phyloP scores from a whole-genome alignment of 2,797 vertebrate species.

The Rhinophrynus dorsalis region DNA sequence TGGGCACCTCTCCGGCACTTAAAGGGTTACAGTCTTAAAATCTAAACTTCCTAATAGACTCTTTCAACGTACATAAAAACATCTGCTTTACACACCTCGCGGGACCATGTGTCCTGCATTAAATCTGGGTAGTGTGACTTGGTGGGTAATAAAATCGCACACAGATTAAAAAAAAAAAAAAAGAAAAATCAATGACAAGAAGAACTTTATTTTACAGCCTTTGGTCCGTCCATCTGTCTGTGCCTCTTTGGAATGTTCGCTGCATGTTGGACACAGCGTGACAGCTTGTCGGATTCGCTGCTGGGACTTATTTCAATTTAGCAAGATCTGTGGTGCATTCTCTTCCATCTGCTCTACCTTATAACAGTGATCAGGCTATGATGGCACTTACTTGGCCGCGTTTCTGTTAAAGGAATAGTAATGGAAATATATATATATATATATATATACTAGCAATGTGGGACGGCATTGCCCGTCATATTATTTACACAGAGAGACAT shows the following conservation, averaged over 20 bases:
- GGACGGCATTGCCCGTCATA: too few species aligned
- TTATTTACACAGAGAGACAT: too few species aligned
- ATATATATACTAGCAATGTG: too few species aligned
- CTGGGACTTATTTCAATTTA: conserved; percentile 7
- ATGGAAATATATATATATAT: too few species aligned
- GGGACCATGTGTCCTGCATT: background rate
- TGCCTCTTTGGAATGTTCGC: background rate
- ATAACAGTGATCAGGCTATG: background rate
- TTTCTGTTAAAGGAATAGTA: too few species aligned
- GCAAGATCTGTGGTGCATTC: background rate
- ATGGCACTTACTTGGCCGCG: background rate
- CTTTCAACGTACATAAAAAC: too few species aligned
- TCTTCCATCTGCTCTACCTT: conserved; percentile 17
- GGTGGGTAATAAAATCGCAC: too few species aligned
- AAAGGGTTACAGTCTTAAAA: too few species aligned
- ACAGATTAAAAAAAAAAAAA: too few species aligned
- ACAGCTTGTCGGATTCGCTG: conserved; percentile 28
- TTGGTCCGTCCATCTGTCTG: conserved; percentile 25
- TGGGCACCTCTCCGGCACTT: too few species aligned
- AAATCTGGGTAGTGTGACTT: background rate
- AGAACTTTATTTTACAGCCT: background rate
- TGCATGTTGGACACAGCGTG: conserved; percentile 15
- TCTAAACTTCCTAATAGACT: too few species aligned
- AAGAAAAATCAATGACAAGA: too few species aligned
- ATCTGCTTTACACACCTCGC: background rate